These are phyloP conservation scores for Platyura marginata DNA, from an alignment of 1,140 invertebrate species.

Conservation along the genomic window DNA sequence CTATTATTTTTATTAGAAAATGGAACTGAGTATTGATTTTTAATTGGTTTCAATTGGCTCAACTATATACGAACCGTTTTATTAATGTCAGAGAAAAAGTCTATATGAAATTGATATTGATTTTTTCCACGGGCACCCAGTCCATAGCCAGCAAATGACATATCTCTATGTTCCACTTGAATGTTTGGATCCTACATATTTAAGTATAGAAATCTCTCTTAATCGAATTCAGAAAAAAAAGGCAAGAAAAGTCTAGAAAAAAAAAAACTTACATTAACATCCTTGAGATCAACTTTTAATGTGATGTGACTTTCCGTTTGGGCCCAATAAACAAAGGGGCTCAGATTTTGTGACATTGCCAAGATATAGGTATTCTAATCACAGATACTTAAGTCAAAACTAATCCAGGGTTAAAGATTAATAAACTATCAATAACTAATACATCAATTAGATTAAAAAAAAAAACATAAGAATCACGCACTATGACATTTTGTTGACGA, in stretches of 20 bases:
- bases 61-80: conserved; percentile 34
- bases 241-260: no score
- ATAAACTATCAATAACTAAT: no score
- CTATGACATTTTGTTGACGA: no score
- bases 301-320: conserved; percentile 60
- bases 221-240: conserved; percentile 3
- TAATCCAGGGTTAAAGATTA: no score
- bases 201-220: conserved; percentile 5
- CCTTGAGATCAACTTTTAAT: conserved; percentile 59
- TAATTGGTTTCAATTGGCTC: not conserved
- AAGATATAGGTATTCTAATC: no score
- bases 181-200: conserved; percentile 30
- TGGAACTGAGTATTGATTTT: not conserved
- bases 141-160: conserved; percentile 43
- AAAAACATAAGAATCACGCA: no score
- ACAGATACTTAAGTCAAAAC: no score
- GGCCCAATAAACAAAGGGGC: conserved; percentile 85
- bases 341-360: no score
- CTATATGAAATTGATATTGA: conserved; percentile 51
- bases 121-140: conserved; percentile 46
- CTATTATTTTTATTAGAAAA: conserved; percentile 16
- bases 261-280: conserved; percentile 52
- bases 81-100: conserved; percentile 49
- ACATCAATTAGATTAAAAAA: no score
- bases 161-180: conserved; percentile 33